Conservation (phyloP, 2,888 invertebrate species). For the Deladenus siricidicola region DNA sequence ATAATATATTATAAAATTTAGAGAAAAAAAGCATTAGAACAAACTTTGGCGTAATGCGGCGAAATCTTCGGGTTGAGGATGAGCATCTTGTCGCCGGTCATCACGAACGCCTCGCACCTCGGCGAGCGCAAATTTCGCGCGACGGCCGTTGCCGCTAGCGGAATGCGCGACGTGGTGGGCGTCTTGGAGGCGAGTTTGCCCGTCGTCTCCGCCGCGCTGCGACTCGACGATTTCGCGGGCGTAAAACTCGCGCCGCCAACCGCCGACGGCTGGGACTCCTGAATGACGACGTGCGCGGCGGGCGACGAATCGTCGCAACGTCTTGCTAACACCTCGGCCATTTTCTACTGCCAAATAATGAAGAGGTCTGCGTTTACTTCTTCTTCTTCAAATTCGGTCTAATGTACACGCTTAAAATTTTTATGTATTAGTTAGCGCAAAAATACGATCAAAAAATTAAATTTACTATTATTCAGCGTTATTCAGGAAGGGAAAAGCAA, state of each 20-base stretch:
- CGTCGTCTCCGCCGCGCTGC: too few relatives aligned
- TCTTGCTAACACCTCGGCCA: background rate
- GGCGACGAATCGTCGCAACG: background rate
- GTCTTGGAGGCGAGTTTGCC: too few relatives aligned
- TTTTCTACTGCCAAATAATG: too few relatives aligned
- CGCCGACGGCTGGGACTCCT: background rate
- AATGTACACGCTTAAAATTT: too few relatives aligned
- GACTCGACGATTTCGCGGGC: too few relatives aligned
- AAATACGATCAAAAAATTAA: too few relatives aligned
- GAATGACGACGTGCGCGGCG: background rate
- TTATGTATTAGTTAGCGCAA: too few relatives aligned
- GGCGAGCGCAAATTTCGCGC: constrained; percentile 17
- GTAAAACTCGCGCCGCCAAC: background rate
- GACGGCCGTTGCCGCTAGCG: background rate
- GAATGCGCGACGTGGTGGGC: background rate
- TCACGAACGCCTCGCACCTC: constrained; percentile 51
- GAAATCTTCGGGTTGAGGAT: constrained; percentile 47
- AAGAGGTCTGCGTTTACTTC: background rate
- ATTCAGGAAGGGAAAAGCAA: too few relatives aligned
- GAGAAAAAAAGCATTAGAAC: background rate
- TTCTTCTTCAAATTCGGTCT: too few relatives aligned
- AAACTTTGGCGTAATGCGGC: constrained; percentile 49
- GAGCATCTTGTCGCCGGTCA: constrained; percentile 52
- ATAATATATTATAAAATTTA: background rate
- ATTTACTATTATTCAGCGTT: too few relatives aligned